A percentile compares a stretch with the other conserved stretches of the same genome.
Evolutionary conservation across 1,140 invertebrate genomes (phyloP).

Genomic region (Drosophila pallidifrons): DNA sequence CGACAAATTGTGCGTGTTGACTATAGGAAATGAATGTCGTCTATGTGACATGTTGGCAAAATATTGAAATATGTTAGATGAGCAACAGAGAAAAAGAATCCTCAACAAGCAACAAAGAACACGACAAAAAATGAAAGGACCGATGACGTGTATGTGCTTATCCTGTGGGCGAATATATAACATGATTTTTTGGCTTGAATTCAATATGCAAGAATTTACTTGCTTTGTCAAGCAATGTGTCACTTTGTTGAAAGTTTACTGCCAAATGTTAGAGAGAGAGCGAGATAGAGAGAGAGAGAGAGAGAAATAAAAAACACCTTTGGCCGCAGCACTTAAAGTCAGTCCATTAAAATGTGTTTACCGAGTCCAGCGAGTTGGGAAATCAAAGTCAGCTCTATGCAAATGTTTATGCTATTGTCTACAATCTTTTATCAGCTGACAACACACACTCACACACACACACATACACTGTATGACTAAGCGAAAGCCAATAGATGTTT

Average conservation of each 20-base stretch:
- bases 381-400: slow-evolving; percentile 28
- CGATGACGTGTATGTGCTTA: slow-evolving; percentile 58
- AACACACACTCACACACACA: background rate
- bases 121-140: slow-evolving; percentile 23
- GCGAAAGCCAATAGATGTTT: slow-evolving; percentile 39
- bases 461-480: slow-evolving; percentile 13
- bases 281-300: background rate
- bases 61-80: slow-evolving; percentile 68
- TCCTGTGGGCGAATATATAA: slow-evolving; percentile 47
- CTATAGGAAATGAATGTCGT: slow-evolving; percentile 80
- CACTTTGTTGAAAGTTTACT: slow-evolving; percentile 4
- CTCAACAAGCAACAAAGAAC: background rate
- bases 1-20: slow-evolving; percentile 82
- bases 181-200: slow-evolving; percentile 32
- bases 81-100: slow-evolving; percentile 4
- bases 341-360: slow-evolving; percentile 17
- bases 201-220: slow-evolving; percentile 21
- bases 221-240: slow-evolving; percentile 5
- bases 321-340: background rate
- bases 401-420: slow-evolving; percentile 39
- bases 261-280: background rate
- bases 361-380: background rate
- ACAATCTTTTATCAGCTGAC: slow-evolving; percentile 39
- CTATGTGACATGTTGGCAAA: slow-evolving; percentile 78
- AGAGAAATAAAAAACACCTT: too few relatives aligned